These are phyloP conservation scores for Melinaea marsaeus DNA, from an alignment of 2,888 invertebrate species.

Conservation along the genomic window DNA sequence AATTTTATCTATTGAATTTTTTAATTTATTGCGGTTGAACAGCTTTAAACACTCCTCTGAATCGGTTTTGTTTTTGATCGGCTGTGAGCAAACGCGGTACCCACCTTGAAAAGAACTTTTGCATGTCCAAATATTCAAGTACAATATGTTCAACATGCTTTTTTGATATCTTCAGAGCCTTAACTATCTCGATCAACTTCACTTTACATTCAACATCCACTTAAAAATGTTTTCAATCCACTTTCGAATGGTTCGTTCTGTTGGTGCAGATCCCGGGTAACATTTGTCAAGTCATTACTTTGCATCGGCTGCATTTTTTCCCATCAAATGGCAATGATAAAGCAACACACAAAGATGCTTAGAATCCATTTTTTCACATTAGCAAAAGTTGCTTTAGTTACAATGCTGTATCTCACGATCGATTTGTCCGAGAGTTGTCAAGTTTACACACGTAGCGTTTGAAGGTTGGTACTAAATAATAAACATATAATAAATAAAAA, in stretches of 20 bases:
- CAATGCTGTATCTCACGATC: too few species aligned
- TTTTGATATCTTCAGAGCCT: not conserved
- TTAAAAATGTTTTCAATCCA: not conserved
- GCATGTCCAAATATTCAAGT: constrained; percentile 32
- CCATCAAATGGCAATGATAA: not conserved
- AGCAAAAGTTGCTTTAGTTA: too few species aligned
- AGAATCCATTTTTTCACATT: not conserved
- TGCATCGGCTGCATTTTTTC: not conserved
- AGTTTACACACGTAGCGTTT: not conserved
- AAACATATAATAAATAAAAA: too few species aligned
- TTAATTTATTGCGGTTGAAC: constrained; percentile 13
- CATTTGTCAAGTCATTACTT: not conserved
- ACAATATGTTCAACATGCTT: constrained; percentile 29
- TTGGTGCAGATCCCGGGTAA: not conserved
- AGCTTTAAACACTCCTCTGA: constrained; percentile 5
- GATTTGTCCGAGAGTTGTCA: too few species aligned
- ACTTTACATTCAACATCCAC: not conserved
- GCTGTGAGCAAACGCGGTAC: constrained; percentile 39
- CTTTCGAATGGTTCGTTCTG: not conserved
- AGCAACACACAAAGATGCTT: not conserved
- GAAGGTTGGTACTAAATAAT: not conserved
- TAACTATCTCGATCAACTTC: not conserved
- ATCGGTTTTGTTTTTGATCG: constrained; percentile 30
- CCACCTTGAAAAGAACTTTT: constrained; percentile 38
- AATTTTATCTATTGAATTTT: constrained; percentile 22